Base-by-base conservation (phyloP, 64 coral and sea anemone genomes). In the Acropora yongei region DNA sequence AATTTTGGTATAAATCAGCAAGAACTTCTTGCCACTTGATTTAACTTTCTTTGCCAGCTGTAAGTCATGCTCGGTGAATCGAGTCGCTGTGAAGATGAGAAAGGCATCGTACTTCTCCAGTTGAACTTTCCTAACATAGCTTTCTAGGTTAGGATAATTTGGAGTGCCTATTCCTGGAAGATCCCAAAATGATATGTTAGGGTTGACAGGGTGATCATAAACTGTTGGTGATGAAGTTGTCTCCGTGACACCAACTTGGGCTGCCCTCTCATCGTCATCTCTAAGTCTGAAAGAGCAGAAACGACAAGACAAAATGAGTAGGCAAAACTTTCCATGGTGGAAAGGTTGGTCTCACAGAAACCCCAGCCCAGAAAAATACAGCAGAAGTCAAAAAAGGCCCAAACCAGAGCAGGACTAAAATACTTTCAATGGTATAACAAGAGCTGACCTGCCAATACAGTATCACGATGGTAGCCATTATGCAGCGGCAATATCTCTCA, bases 121-220 rank as follows among this genome's bases (percentile, higher is more conserved):
- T 30, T 75, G 8, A 4, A 83, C 79, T 61, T 63, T 76, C 13
- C 57, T 3, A 69, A 79, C 46, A 80, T 91, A 91, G 0, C 78
- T 83, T 18, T 72, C 44, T 8, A 82, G 12, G 75, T 89, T 75
- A 19, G 79, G 89, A 51, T 83, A 91, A 18, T 91, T 84, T 51
- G 89, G 89, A 60, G 77, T 82, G 1, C 89, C 89, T 48, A 91
- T 91, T 39, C 89, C 89, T 50, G 89, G 89, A 39, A 91, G 57
- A 74, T 91, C 89, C 58, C 68, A 91, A 18, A 91, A 91, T 48
- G 82, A 82, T 47, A 91, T 74, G 6, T 91, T 91, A 14, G 79
- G 78, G 49, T 91, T 83, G n/a, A 9, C 83, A 17, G 89, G 78
- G 30, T 83, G 89, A n/a, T 65, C 55, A 74, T 51, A 91, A 1